Percentiles rank a stretch among this genome's conserved stretches.
Evolutionary conservation across 2,888 invertebrate species (phyloP).

Genomic region (Noctuana brunneofusca): DNA sequence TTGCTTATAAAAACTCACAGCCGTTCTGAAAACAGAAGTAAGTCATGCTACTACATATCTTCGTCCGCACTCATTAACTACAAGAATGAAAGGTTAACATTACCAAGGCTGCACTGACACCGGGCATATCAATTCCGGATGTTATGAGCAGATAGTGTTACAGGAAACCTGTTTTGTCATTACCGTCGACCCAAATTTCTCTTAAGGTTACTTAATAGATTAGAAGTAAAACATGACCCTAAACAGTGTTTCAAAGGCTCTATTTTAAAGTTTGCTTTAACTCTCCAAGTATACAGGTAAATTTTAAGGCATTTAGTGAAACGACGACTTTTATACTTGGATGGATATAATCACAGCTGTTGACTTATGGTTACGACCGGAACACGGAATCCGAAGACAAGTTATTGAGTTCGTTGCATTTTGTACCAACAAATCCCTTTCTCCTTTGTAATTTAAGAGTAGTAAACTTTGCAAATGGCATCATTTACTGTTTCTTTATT

Average conservation of each 20-base stretch:
- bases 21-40: no score
- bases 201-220: conserved; percentile 31
- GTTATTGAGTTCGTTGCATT: conserved; percentile 10
- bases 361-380: conserved; percentile 22
- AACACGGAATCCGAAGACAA: conserved; percentile 22
- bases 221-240: conserved; percentile 16
- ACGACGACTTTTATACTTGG: conserved; percentile 19
- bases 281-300: conserved; percentile 3
- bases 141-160: conserved; percentile 32
- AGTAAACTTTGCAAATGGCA: conserved; percentile 14
- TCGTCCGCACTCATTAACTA: conserved; percentile 38
- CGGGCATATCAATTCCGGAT: conserved; percentile 30
- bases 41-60: conserved; percentile 51
- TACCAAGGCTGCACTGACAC: conserved; percentile 33
- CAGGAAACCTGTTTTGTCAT: conserved; percentile 33
- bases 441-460: conserved; percentile 1
- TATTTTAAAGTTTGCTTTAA: conserved; percentile 5
- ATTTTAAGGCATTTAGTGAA: background rate
- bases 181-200: conserved; percentile 32
- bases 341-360: conserved; percentile 13
- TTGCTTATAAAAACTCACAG: no score
- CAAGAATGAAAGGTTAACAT: conserved; percentile 32
- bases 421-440: background rate
- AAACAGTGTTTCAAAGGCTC: background rate
- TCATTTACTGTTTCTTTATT: conserved; percentile 1